Conservation (phyloP, 2,797 vertebrate genomes). For the Squalus acanthias region DNA sequence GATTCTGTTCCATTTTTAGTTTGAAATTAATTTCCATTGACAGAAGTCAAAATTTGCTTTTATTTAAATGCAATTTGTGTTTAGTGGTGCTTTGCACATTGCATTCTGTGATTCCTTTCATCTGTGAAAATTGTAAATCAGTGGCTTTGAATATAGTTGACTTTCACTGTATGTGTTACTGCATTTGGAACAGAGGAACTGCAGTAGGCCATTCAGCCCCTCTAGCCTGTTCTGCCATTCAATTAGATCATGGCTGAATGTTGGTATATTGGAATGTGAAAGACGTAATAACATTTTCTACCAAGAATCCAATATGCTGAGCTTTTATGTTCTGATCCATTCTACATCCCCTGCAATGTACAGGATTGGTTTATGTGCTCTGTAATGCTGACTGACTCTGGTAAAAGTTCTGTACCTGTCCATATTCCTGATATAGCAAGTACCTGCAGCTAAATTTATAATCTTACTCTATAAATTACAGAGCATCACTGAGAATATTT, state of each 20-base stretch:
- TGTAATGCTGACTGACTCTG: background rate
- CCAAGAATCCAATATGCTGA: background rate
- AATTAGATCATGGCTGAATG: background rate
- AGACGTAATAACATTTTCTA: background rate
- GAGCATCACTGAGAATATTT: background rate
- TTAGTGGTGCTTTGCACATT: background rate
- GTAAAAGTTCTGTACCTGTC: background rate
- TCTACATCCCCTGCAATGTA: too few relatives aligned
- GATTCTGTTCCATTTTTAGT: slow-evolving; percentile 8
- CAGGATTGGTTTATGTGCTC: background rate
- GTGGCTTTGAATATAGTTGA: background rate
- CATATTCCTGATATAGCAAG: background rate
- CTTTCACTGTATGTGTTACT: background rate
- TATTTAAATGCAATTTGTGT: background rate
- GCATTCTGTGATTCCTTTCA: background rate
- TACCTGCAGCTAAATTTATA: background rate
- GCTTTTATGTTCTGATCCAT: background rate
- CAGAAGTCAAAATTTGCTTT: background rate
- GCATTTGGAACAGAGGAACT: background rate
- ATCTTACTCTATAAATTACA: background rate
- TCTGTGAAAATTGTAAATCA: slow-evolving; percentile 4
- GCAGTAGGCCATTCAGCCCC: background rate
- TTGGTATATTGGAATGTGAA: background rate
- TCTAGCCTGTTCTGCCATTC: background rate
- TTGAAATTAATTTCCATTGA: slow-evolving; percentile 23